These are phyloP conservation scores for Hermodice carunculata DNA, from an alignment of 2,888 invertebrate genomes.

Conservation along the genomic window DNA sequence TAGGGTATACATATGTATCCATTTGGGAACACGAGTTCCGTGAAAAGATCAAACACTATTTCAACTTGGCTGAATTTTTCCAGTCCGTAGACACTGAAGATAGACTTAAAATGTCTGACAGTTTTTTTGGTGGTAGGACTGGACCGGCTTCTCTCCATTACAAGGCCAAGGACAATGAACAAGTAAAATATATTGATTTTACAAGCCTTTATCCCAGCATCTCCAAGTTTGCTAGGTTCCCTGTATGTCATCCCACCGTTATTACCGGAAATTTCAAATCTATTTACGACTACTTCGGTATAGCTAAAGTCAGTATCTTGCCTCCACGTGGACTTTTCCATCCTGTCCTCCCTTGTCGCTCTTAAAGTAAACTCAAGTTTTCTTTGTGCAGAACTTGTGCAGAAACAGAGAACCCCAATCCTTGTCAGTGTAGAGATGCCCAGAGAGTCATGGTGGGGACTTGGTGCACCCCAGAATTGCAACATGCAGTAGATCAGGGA, in stretches of 20 bases:
- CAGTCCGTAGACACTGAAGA: conserved; percentile 32
- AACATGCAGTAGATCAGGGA: conserved; percentile 54
- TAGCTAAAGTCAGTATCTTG: neutral
- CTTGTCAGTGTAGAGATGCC: conserved; percentile 55
- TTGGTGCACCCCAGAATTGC: conserved; percentile 62
- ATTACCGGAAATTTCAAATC: conserved; percentile 45
- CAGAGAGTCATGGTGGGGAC: conserved; percentile 53
- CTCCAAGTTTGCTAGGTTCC: conserved; percentile 45
- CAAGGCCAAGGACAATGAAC: conserved; percentile 33
- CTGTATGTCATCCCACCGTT: conserved; percentile 47
- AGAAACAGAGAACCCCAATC: conserved; percentile 22
- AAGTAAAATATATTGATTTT: conserved; percentile 48
- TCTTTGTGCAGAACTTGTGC: neutral
- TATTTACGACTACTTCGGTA: conserved; percentile 39
- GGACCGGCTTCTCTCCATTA: no score
- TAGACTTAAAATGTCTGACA: conserved; percentile 46
- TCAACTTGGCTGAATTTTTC: conserved; percentile 15
- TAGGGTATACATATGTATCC: neutral
- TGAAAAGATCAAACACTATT: neutral
- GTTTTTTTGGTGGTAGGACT: no score
- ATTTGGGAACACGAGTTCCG: neutral
- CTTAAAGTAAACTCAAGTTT: neutral
- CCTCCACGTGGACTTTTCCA: neutral
- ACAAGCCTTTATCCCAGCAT: conserved; percentile 49
- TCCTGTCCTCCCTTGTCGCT: neutral